phyloP scores from a whole-genome alignment of 2,113 vertebrate species.

The sheep (Ovis aries) region DNA sequence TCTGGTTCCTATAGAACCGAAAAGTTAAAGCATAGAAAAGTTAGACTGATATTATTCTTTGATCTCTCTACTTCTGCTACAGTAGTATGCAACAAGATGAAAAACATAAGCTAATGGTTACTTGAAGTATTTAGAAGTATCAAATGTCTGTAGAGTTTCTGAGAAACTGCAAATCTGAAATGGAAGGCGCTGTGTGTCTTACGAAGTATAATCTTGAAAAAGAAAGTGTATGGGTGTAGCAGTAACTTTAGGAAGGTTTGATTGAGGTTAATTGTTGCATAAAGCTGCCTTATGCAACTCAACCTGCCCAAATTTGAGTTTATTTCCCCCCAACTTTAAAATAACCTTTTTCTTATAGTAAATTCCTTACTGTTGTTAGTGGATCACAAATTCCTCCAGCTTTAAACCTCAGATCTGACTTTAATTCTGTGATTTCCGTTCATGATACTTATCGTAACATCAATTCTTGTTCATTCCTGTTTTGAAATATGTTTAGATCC shows the following conservation, averaged over 20 bases:
- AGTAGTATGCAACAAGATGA: neutral
- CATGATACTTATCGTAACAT: neutral
- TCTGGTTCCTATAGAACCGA: neutral
- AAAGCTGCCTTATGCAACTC: neutral
- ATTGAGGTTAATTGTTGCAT: neutral
- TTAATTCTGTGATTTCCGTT: neutral
- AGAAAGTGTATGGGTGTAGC: neutral
- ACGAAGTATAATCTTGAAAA: neutral
- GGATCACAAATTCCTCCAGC: neutral
- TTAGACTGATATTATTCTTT: neutral
- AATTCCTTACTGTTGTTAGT: neutral
- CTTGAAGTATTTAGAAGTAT: slow-evolving; percentile 6
- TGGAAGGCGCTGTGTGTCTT: neutral
- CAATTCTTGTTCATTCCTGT: neutral
- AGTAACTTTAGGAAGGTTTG: neutral
- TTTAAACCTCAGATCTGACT: neutral
- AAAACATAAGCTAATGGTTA: neutral
- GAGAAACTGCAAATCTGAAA: neutral
- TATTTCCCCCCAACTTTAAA: neutral
- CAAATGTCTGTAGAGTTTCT: neutral
- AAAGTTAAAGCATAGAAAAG: neutral
- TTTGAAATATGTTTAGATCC: neutral
- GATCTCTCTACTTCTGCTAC: neutral
- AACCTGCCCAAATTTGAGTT: neutral
- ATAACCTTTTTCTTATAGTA: neutral